These are phyloP conservation scores for Chloroceryle aenea DNA, from an alignment of 2,113 vertebrate genomes.

Conservation along the genomic window DNA sequence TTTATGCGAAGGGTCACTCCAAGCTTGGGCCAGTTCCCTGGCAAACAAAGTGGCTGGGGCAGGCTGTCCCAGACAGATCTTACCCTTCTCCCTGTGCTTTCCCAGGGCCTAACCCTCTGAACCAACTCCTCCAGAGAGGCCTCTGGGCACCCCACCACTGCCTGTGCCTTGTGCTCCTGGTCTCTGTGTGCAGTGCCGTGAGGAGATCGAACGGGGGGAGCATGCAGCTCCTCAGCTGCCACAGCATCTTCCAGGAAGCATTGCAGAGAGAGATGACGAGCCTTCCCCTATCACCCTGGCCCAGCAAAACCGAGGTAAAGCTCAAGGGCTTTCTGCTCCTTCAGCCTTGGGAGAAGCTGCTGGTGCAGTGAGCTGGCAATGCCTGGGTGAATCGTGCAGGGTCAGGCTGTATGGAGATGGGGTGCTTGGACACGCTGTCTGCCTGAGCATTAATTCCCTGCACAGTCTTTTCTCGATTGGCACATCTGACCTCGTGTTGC, in stretches of 20 bases:
- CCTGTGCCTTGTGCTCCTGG: accelerated
- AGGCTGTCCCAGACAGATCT: neutral
- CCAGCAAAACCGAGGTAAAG: neutral
- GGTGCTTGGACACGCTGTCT: neutral
- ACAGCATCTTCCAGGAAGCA: neutral
- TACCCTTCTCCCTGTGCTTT: neutral
- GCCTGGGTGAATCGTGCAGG: neutral
- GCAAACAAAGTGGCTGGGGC: neutral
- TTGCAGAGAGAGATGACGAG: neutral
- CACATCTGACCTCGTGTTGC: slow-evolving; percentile 20
- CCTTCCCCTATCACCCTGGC: neutral
- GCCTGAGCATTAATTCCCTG: neutral
- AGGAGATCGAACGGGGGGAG: accelerated
- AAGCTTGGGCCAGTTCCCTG: neutral
- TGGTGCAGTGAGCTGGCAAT: neutral
- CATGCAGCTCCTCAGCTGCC: neutral
- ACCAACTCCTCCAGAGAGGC: neutral
- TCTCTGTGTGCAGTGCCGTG: accelerated
- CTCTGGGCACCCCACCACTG: accelerated
- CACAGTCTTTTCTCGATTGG: neutral
- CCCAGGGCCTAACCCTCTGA: neutral
- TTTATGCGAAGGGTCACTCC: neutral
- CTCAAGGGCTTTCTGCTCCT: neutral
- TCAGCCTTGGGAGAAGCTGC: neutral
- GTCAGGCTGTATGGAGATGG: neutral